Evolutionary conservation across 2,797 vertebrate genomes (phyloP), one percentile per base, ranked within the genome.

Genomic region (Neoniphon sammara): DNA sequence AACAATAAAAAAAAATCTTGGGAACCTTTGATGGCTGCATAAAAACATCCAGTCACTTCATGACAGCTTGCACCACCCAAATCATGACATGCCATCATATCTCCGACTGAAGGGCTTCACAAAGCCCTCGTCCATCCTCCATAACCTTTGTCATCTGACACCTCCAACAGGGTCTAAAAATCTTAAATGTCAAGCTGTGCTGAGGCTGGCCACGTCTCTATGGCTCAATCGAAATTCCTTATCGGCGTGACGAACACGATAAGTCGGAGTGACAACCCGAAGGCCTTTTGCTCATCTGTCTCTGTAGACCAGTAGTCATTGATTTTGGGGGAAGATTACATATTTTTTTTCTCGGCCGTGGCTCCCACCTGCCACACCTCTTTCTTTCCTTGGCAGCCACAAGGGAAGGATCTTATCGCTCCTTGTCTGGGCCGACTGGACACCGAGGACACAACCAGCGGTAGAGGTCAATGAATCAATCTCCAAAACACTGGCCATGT

Each of bases 291-390:
- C 88, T 82, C 69, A 65, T 83, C 70, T 75, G 78, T 67, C 49
- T 72, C 68, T 36, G 70, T 17, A 50, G 84, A 75, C 74, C 23
- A 58, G 75, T 27, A 44, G 53, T 78, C 85, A 86, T 75, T 21
- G 88, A 90, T 92, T 83, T 76, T n/a, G 15, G 61, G n/a, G 30
- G 66, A 42, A 85, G 86, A 91, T 89, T 83, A 82, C 31, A 65
- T 64, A 65, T n/a, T n/a, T 86, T 84, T 87, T 21, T 70, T 70
- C 65, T 59, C 46, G 63, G 62, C 87, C 69, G 66, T 80, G 46
- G 47, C 78, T 52, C 64, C 52, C 50, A 79, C 59, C 72, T 42
- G 77, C 80, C 70, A 56, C 21, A 20, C 47, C 82, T 59, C 70
- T 69, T 58, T 53, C 65, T 31, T 34, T 62, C 53, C 25, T 53